Evolutionary conservation across 2,888 invertebrate genomes (phyloP).

Genomic region (Sepiola atlantica): DNA sequence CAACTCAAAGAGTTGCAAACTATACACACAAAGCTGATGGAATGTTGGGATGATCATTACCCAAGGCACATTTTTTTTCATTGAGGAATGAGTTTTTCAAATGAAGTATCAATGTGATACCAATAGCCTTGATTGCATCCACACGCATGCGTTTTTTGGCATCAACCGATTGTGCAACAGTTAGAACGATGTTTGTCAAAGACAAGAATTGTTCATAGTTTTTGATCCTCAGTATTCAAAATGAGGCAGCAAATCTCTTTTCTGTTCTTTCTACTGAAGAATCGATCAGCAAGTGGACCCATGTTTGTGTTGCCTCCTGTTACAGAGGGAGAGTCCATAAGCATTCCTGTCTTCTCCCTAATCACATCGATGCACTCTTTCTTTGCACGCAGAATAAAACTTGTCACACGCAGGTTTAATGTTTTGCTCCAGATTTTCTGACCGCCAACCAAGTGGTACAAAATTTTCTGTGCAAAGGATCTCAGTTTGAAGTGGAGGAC

Average conservation of each 20-base stretch:
- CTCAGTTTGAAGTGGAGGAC: not conserved
- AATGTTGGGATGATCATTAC: too few relatives aligned
- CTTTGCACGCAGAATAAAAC: not conserved
- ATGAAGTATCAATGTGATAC: not conserved
- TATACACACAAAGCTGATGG: too few relatives aligned
- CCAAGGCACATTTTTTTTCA: too few relatives aligned
- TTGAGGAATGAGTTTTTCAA: not conserved
- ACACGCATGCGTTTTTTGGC: not conserved
- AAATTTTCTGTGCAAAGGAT: not conserved
- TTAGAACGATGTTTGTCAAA: too few relatives aligned
- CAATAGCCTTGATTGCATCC: not conserved
- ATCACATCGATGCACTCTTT: not conserved
- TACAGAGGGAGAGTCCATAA: not conserved
- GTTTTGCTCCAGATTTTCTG: not conserved
- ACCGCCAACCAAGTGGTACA: too few relatives aligned
- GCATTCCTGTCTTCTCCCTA: not conserved
- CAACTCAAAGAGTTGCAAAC: too few relatives aligned
- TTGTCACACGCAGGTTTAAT: not conserved
- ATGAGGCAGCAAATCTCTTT: not conserved
- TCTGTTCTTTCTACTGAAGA: not conserved
- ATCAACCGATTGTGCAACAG: too few relatives aligned
- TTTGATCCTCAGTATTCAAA: not conserved
- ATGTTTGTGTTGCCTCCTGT: not conserved
- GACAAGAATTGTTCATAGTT: not conserved
- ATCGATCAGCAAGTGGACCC: not conserved